Percentiles rank a stretch among this genome's conserved stretches.
These are phyloP conservation scores for Recurvirostra avosetta DNA, from an alignment of 2,113 vertebrate genomes.

Conservation along the genomic window DNA sequence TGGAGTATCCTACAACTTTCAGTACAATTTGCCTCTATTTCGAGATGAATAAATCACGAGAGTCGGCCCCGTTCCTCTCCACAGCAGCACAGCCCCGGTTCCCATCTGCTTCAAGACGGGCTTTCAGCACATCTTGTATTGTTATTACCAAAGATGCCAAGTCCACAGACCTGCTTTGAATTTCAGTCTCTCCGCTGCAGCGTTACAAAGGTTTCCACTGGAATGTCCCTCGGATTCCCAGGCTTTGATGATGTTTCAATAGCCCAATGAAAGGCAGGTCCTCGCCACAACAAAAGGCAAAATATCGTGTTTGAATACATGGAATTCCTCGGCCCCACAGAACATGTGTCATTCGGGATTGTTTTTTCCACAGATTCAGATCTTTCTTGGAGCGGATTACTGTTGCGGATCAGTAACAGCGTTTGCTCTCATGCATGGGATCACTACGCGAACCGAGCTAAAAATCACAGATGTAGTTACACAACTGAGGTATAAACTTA, in stretches of 20 bases:
- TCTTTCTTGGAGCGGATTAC: background rate
- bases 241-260: conserved; percentile 67
- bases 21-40: background rate
- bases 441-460: background rate
- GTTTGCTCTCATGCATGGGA: background rate
- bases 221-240: conserved; percentile 33
- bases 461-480: background rate
- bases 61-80: fast-evolving
- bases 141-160: conserved; percentile 23
- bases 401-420: background rate
- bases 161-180: conserved; percentile 46
- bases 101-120: background rate
- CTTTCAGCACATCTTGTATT: background rate
- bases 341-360: background rate
- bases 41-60: background rate
- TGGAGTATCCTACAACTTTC: background rate
- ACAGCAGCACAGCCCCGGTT: background rate
- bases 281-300: conserved; percentile 53
- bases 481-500: background rate
- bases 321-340: conserved; percentile 47
- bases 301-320: background rate
- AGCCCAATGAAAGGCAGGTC: conserved; percentile 59
- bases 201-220: conserved; percentile 48
- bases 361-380: background rate
- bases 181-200: conserved; percentile 34